Percentiles rank a stretch among this genome's conserved stretches.
Conservation (phyloP, 92 coral and sea anemone genomes). For the Blastomussa wellsi region DNA sequence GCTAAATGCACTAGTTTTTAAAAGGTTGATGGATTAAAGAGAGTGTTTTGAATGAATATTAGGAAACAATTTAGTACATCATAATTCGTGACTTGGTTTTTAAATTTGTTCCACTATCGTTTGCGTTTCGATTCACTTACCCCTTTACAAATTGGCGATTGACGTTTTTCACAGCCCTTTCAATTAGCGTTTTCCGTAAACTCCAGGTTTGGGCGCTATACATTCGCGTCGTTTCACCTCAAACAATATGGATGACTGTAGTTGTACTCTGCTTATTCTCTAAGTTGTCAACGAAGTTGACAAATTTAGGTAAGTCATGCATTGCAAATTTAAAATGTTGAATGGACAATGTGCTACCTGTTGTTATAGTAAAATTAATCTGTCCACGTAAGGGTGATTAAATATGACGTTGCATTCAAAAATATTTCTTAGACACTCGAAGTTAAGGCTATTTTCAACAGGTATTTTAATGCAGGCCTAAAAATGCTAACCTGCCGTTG, state of each 20-base stretch:
- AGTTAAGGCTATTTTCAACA: neutral
- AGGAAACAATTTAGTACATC: neutral
- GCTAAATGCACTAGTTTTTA: neutral
- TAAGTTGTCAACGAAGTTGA: slow-evolving; percentile 11
- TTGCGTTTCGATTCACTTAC: slow-evolving; percentile 1
- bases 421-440: neutral
- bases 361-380: neutral
- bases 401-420: neutral
- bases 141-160: neutral
- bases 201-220: neutral
- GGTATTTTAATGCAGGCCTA: neutral
- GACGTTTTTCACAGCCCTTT: neutral
- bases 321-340: slow-evolving; percentile 33
- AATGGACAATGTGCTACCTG: neutral
- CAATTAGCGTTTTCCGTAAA: neutral
- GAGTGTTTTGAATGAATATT: slow-evolving; percentile 4
- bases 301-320: slow-evolving; percentile 25
- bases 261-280: neutral
- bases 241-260: neutral
- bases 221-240: slow-evolving; percentile 12
- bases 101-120: slow-evolving; percentile 13
- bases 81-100: slow-evolving; percentile 33
- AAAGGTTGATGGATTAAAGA: neutral
- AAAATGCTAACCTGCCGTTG: neutral
- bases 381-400: neutral